phyloP scores from a whole-genome alignment of 2,888 invertebrate species.

The Yponomeuta malinellus region DNA sequence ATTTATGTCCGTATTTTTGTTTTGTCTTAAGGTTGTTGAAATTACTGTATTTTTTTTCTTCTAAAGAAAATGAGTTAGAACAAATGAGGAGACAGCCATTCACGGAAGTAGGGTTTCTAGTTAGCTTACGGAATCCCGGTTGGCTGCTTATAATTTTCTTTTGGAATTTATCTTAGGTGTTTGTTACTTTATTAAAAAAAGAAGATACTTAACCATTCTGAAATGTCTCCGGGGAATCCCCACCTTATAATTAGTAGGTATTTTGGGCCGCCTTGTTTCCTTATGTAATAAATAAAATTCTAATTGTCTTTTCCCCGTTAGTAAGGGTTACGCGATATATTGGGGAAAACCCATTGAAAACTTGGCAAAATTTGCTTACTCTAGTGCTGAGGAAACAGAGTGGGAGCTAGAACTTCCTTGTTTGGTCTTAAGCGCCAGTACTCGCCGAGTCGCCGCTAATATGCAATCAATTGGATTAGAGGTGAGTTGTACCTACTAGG shows the following conservation, averaged over 20 bases:
- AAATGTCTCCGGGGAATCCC: background rate
- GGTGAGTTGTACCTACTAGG: too few relatives aligned
- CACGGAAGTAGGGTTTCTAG: too few relatives aligned
- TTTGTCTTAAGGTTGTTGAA: too few relatives aligned
- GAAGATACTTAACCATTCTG: background rate
- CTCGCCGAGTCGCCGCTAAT: too few relatives aligned
- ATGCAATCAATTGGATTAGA: too few relatives aligned
- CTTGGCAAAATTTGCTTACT: background rate
- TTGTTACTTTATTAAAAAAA: background rate
- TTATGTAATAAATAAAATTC: background rate
- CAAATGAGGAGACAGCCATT: too few relatives aligned
- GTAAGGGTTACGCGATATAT: background rate
- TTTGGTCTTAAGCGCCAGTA: background rate
- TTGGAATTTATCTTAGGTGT: too few relatives aligned
- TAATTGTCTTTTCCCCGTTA: background rate
- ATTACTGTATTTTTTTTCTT: too few relatives aligned
- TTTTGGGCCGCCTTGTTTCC: background rate
- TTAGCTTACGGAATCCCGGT: too few relatives aligned
- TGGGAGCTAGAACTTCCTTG: background rate
- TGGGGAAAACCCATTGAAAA: conserved; percentile 1
- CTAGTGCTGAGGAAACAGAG: background rate
- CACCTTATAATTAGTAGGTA: background rate
- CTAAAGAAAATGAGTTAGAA: too few relatives aligned
- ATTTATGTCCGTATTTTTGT: too few relatives aligned
- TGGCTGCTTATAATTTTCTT: too few relatives aligned